Conservation (phyloP, 2,888 invertebrate genomes). For the Caenorhabditis sp. region DNA sequence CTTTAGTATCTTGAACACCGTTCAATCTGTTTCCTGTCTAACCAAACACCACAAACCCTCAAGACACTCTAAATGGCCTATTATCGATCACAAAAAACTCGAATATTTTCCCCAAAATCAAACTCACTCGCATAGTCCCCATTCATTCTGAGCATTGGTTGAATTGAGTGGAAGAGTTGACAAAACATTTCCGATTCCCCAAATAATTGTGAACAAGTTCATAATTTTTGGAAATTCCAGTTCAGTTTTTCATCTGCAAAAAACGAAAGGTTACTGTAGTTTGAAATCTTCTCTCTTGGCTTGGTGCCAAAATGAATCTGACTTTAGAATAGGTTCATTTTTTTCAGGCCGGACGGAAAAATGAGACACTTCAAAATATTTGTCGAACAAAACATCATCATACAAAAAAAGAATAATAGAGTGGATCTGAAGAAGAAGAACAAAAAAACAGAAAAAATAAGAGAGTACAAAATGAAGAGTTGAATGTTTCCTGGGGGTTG, state of each 20-base stretch:
- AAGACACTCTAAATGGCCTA: too few species aligned
- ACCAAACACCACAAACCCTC: too few species aligned
- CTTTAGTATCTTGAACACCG: too few species aligned
- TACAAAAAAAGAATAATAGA: neutral
- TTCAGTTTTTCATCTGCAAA: conserved; percentile 19
- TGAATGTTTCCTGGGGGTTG: neutral
- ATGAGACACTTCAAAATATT: neutral
- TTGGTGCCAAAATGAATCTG: too few species aligned
- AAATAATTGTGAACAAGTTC: conserved; percentile 46
- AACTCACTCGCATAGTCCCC: conserved; percentile 31
- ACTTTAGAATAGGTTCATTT: too few species aligned
- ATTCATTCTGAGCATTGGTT: conserved; percentile 10
- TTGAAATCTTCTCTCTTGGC: too few species aligned
- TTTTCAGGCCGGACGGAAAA: too few species aligned
- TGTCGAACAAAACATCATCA: neutral
- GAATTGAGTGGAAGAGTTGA: conserved; percentile 18
- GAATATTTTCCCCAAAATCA: too few species aligned
- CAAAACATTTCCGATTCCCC: conserved; percentile 45
- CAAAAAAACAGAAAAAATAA: neutral
- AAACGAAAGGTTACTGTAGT: neutral
- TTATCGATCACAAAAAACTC: too few species aligned
- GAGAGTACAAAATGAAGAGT: conserved; percentile 20
- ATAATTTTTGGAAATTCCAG: neutral
- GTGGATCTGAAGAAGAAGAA: neutral
- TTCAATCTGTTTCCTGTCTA: too few species aligned